Evolutionary conservation across 2,113 vertebrate genomes (phyloP), one percentile per base, ranked within the genome.

Genomic region (Planiliza haematocheilus): DNA sequence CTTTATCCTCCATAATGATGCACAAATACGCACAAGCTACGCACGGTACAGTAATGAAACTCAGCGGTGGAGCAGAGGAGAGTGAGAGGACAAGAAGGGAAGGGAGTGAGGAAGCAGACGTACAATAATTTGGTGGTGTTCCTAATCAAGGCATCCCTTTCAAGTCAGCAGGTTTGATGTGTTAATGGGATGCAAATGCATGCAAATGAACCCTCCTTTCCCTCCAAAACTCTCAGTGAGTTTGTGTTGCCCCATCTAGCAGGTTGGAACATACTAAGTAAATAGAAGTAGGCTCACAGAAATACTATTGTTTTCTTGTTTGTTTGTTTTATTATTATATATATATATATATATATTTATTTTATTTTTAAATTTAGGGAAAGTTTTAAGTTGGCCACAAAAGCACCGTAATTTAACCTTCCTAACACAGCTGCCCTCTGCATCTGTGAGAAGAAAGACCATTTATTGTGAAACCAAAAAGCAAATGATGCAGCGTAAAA

Each of bases 151-250:
- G 80, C 80, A 38, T 74, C 66, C 64, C 83, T 93, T 92, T 92
- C 84, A 91, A 88, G 89, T 91, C 70, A 75, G 82, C 78, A 86
- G 82, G 88, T 92, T 90, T 93, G 91, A 93, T 90, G 88, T 92
- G 91, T 81, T 93, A 93, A 93, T 92, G 20, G 3, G 56, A 93
- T 93, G 92, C 85, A 92, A 89, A 93, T 93, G 0, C 34, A 89
- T 91, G 91, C 77, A 90, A 92, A 93, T 90, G 63, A 88, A 60
- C 41, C 8, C 45, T 52, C 34, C 81, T 84, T 87, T 80, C 43
- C 46, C 65, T 69, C 57, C 78, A 55, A 88, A 88, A 83, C 73
- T 83, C 48, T 34, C 48, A 52, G 72, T 56, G 50, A 51, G 67
- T 82, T 86, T 79, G 70, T 38, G 41, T 77, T 55, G 43, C 48